Evolutionary conservation across 2,113 vertebrate genomes (phyloP), one percentile per base, ranked within the genome.

Genomic region (Corythoichthys intestinalis): DNA sequence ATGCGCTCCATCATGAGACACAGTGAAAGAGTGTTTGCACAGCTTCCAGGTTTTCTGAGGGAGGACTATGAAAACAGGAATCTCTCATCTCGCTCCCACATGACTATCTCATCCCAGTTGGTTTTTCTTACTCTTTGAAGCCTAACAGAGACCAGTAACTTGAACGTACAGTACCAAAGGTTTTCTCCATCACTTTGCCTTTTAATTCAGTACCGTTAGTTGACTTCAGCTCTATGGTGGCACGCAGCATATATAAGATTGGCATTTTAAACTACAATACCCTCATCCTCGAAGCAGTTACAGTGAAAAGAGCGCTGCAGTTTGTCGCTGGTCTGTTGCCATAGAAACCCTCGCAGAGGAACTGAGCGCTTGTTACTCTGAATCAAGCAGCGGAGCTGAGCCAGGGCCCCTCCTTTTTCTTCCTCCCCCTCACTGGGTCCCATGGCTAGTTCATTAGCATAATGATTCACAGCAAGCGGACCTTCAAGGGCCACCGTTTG

Each of bases 391-490:
- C 53, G n/a, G 48, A 81, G 74, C 80, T 1, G 73, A 86, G 81
- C 80, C 72, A 66, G 72, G 53, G 80, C 78, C 76, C 86, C 85
- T 85, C 85, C 85, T 67, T 60, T 44, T 71, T 69, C 72, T 64
- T 81, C 71, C 75, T 78, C 86, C 88, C 81, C 79, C 83, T 83
- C 86, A 84, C 77, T 84, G 79, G 83, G 79, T 87, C 85, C 87
- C 84, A 85, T 90, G 86, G 85, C 83, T 89, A 78, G 80, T 86
- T 90, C 71, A 90, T 91, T 90, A 86, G 81, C 83, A 88, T 85
- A 89, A 86, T 91, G 89, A 91, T 88, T 90, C 84, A 91, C 81
- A 83, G 76, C 76, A 80, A 87, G 75, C 77, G 75, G 79, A 84
- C 81, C 86, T 87, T 84, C 56, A 83, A 86, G 86, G 87, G 86